These are phyloP conservation scores for Sturmia bella DNA, from an alignment of 2,888 invertebrate species.

Conservation along the genomic window DNA sequence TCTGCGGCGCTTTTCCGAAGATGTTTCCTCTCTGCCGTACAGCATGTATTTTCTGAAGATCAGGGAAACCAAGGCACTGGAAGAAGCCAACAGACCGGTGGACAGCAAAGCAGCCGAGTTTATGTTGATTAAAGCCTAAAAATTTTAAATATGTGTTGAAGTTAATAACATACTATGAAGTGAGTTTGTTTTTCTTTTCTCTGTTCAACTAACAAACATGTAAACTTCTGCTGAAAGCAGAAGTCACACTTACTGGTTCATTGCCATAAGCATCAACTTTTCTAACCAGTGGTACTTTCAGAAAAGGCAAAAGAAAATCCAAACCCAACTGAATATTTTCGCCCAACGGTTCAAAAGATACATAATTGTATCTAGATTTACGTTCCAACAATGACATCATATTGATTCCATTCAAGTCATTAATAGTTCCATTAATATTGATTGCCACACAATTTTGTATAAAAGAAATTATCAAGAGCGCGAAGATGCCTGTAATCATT, in stretches of 20 bases:
- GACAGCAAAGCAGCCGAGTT: conserved; percentile 76
- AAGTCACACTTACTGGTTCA: conserved; percentile 61
- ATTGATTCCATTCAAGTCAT: conserved; percentile 11
- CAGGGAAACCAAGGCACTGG: conserved; percentile 70
- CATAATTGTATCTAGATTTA: conserved; percentile 56
- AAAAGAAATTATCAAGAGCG: neutral
- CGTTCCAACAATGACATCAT: conserved; percentile 22
- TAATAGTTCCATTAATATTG: neutral
- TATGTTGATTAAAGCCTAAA: conserved; percentile 75
- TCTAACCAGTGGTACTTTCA: conserved; percentile 74
- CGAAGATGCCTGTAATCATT: conserved; percentile 21
- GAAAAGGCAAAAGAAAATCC: conserved; percentile 76
- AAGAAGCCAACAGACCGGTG: conserved; percentile 74
- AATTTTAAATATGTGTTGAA: neutral
- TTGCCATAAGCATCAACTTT: conserved; percentile 59
- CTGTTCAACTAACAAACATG: too few relatives aligned
- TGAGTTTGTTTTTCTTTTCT: too few relatives aligned
- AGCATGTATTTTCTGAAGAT: conserved; percentile 46
- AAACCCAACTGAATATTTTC: conserved; percentile 74
- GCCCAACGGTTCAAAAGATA: conserved; percentile 75
- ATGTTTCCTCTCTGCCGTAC: conserved; percentile 12
- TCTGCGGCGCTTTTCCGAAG: conserved; percentile 26
- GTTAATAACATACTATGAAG: too few relatives aligned
- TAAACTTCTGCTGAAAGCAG: too few relatives aligned
- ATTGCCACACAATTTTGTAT: neutral